These are phyloP conservation scores for Marronus borbonicus DNA, from an alignment of 2,888 invertebrate species.

Conservation along the genomic window DNA sequence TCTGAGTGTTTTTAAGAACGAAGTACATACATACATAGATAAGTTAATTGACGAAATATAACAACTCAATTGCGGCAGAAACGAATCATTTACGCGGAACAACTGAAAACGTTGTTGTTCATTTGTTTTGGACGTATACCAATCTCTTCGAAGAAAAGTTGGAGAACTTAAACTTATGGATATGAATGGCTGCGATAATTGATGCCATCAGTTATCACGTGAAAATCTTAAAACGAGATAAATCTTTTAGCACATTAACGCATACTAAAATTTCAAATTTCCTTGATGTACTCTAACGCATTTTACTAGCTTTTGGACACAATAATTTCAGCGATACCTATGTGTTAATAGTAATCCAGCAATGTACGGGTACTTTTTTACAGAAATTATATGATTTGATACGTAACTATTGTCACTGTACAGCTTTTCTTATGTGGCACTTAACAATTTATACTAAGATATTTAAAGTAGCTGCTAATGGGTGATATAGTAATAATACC, in stretches of 20 bases:
- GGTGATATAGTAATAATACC: no score
- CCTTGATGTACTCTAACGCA: background rate
- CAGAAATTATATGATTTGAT: no score
- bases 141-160: conserved; percentile 22
- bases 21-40: no score
- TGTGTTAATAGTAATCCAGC: no score
- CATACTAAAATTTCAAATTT: conserved; percentile 24
- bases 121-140: conserved; percentile 28
- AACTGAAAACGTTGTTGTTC: conserved; percentile 13
- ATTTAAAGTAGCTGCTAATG: no score
- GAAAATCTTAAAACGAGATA: conserved; percentile 13
- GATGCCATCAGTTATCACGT: conserved; percentile 29
- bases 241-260: conserved; percentile 28
- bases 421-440: no score
- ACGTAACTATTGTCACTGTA: no score
- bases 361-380: no score
- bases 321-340: no score
- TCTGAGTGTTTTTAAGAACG: no score
- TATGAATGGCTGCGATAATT: conserved; percentile 36
- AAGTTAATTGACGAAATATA: background rate
- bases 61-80: background rate
- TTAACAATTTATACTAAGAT: no score
- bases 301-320: no score
- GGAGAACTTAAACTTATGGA: conserved; percentile 27
- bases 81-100: background rate